Evolutionary conservation across 2,113 vertebrate species (phyloP), one percentile per base, ranked within the genome.

Genomic region (Globicephala melas): DNA sequence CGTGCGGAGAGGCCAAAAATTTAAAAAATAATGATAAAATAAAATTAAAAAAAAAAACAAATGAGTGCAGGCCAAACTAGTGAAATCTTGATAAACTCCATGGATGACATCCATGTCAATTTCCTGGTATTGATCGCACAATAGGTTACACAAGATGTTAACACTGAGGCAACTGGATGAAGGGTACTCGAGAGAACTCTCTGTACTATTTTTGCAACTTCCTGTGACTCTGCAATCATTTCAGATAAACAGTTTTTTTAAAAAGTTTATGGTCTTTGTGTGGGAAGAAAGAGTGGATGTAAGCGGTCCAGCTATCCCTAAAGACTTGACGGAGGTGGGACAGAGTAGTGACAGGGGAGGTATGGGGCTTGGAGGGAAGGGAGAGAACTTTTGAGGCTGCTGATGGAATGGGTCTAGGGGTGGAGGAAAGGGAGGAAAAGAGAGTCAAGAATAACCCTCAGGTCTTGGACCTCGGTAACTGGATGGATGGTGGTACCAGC

Each of bases 1-100:
- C 7, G 6, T 20, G 55, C 0, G 55, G 55, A 8, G 55, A 0
- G 20, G 55, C 55, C 55, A 58, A 7, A 58, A 20, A 21, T 21
- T 53, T 6, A 3, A 58, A 58, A 21, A 21, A 58, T 58, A 53
- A 53, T 53, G 53, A 53, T 53, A 21, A 58, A 21, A 55, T 0
- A 20, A 55, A 55, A 55, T 20, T 15, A 15, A 41, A 85, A 50
- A 53, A 50, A 15, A 73, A 36, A 18, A 4, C 11, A 23, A 28
- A 33, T 31, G 47, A 33, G 44, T 11, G 15, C 73, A 50, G 15
- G 8, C 47, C 73, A 76, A 50, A 76, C 73, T 0, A 0, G 73
- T 76, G 73, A 31, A 76, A 50, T 76, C 44, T 50, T 50, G 47
- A 76, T 50, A 50, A 76, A 76, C 26, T 47, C 73, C 73, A 33